Evolutionary conservation across 2,797 vertebrate genomes (phyloP).

Genomic region (Hyperoplus lanceolatus): DNA sequence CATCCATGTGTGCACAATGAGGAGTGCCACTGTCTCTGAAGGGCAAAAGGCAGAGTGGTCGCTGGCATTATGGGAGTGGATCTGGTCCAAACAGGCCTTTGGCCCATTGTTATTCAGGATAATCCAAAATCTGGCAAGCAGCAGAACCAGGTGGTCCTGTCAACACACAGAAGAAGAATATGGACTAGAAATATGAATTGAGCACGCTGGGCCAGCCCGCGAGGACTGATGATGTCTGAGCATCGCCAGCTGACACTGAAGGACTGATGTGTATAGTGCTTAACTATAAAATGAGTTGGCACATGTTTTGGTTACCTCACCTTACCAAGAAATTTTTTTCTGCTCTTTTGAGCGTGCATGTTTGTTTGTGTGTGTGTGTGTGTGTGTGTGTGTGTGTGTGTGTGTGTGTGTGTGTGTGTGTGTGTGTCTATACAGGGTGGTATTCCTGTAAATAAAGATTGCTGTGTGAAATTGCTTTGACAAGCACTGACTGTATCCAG

Average conservation of each 20-base stretch:
- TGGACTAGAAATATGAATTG: conserved; percentile 58
- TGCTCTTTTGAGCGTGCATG: neutral
- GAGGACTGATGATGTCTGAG: conserved; percentile 45
- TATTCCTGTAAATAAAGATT: conserved; percentile 59
- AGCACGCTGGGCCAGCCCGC: conserved; percentile 49
- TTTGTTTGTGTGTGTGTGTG: neutral
- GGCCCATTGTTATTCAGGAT: conserved; percentile 74
- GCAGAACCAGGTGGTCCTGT: conserved; percentile 75
- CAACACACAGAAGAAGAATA: conserved; percentile 68
- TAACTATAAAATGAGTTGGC: conserved; percentile 14
- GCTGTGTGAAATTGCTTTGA: conserved; percentile 53
- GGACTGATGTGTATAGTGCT: conserved; percentile 43
- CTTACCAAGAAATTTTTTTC: conserved; percentile 5
- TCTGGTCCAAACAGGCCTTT: conserved; percentile 68
- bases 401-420: neutral
- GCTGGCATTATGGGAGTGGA: conserved; percentile 59
- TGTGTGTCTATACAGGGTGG: conserved; percentile 6
- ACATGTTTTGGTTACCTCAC: neutral
- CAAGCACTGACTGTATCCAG: conserved; percentile 57
- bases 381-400: neutral
- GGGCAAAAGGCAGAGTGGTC: conserved; percentile 69
- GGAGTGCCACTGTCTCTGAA: conserved; percentile 65
- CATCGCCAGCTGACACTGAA: conserved; percentile 38
- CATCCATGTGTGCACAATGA: conserved; percentile 61
- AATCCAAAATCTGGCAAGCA: conserved; percentile 73